Evolutionary conservation across 2,797 vertebrate genomes (phyloP), one percentile per base, ranked within the genome.

Genomic region (Amniataba percoides): DNA sequence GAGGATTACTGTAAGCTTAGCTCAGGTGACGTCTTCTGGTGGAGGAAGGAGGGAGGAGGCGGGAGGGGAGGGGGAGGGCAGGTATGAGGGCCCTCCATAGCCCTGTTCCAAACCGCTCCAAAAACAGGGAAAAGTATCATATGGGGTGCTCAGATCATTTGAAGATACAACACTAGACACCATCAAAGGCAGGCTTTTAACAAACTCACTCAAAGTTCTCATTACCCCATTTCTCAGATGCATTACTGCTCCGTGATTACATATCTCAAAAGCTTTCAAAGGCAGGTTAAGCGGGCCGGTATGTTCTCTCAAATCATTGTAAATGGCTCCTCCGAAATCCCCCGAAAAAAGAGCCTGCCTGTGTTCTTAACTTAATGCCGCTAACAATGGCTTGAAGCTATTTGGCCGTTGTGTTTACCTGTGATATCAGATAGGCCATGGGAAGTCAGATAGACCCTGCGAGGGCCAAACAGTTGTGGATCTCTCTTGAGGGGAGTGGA

Each of bases 1-100:
- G 78, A 92, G 90, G 93, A 94, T 94, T 94, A 93, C 92, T 90
- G 91, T 94, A 94, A 93, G 90, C 88, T 89, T 77, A 74, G 87
- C 87, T 94, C 91, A 91, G 91, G 88, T 94, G 90, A 90, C 77
- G 82, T 94, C 80, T 82, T 77, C 66, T 34, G 42, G 51, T 19
- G 66, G 64, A 7, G 19, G 10, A 23, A n/a, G n/a, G n/a, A n/a
- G n/a, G 27, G 27, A 31, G 48, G 61, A 0, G 21, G 1, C 11
- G 43, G 0, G 11, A 55, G 7, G 11, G 39, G 51, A 42, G 45
- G 36, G 45, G 16, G 56, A n/a, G n/a, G 43, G 59, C 79, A 84
- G 64, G 60, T 74, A 94, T 95, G 92, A 93, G 94, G 94, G 94
- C 83, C 94, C 93, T 85, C 89, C 81, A 94, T 95, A 78, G 51